phyloP scores from a whole-genome alignment of 2,113 vertebrate species.

The Cebidichthys violaceus region DNA sequence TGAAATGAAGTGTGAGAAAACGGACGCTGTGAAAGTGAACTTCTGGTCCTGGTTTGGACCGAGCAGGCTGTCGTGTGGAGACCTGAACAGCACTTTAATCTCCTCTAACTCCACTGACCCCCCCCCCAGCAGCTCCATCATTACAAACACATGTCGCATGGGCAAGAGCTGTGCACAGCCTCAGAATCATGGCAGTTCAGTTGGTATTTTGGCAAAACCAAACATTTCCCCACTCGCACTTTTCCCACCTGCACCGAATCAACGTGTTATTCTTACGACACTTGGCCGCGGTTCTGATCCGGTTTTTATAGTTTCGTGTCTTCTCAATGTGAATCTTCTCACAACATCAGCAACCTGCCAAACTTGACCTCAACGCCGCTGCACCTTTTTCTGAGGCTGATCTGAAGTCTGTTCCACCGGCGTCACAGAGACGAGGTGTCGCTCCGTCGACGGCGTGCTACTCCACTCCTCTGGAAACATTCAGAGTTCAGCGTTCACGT shows the following conservation, averaged over 20 bases:
- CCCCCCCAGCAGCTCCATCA: not conserved
- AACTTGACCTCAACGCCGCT: conserved; percentile 18
- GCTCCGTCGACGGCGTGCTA: not conserved
- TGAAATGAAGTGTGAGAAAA: not conserved
- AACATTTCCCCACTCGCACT: not conserved
- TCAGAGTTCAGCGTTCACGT: not conserved
- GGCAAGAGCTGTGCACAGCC: not conserved
- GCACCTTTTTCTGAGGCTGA: not conserved
- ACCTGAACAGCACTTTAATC: not conserved
- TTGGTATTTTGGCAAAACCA: conserved; percentile 4
- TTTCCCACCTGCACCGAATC: conserved; percentile 5
- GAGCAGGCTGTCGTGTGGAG: not conserved
- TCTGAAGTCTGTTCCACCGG: not conserved
- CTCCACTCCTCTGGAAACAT: not conserved
- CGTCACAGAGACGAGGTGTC: not conserved
- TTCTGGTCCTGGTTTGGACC: not conserved
- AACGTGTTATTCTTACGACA: conserved; percentile 2
- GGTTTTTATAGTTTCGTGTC: not conserved
- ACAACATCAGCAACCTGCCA: not conserved
- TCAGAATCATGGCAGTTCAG: not conserved
- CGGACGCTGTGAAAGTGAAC: not conserved
- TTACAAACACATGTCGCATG: conserved; percentile 19
- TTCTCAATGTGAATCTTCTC: not conserved
- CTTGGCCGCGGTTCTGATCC: not conserved
- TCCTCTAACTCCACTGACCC: not conserved